Evolutionary conservation across 92 coral and sea anemone genomes (phyloP).

Genomic region (Parazoanthus swiftii): DNA sequence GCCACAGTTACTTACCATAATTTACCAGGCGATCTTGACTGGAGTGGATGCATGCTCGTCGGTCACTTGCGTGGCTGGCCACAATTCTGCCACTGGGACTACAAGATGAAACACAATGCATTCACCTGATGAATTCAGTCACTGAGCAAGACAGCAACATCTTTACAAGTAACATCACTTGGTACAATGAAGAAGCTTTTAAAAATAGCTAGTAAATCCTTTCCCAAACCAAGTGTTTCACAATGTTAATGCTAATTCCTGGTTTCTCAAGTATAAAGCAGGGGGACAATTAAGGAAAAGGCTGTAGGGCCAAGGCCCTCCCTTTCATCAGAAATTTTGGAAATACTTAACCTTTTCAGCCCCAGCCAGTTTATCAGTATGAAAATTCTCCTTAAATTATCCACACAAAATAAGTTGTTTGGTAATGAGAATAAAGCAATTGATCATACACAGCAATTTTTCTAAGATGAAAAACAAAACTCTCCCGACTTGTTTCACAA

Average conservation of each 20-base stretch:
- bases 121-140: neutral
- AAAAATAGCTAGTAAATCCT: neutral
- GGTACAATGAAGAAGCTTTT: neutral
- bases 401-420: no score
- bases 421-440: no score
- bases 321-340: no score
- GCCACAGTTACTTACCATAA: neutral
- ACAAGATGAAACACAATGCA: neutral
- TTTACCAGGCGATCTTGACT: neutral
- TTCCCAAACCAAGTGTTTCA: neutral
- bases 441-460: no score
- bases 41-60: neutral
- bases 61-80: neutral
- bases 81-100: constrained; percentile 20
- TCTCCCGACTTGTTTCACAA: no score
- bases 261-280: neutral
- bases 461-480: no score
- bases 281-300: no score
- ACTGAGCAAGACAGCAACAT: neutral
- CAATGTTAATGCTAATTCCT: neutral
- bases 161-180: neutral
- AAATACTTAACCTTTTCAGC: no score
- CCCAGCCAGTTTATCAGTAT: no score
- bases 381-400: no score
- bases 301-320: no score